These are phyloP conservation scores for Hypothenemus hampei DNA, from an alignment of 1,140 invertebrate species.

Conservation along the genomic window DNA sequence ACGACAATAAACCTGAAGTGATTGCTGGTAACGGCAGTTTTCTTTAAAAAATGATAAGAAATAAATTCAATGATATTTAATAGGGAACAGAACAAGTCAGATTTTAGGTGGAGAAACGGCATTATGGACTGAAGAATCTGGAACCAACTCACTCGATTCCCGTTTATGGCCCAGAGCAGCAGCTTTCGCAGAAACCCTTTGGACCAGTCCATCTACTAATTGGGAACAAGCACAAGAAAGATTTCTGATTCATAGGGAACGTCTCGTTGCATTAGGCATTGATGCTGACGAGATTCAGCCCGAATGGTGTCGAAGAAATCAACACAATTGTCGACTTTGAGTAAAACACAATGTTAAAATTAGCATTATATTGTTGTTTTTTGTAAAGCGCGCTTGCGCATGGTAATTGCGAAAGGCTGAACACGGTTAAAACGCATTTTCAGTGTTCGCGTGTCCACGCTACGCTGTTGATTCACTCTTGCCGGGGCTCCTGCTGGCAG, in stretches of 20 bases:
- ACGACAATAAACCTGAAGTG: constrained; percentile 60
- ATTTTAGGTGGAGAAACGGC: constrained; percentile 65
- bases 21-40: constrained; percentile 46
- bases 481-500: background rate
- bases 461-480: background rate
- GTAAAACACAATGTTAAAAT: background rate
- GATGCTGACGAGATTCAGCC: constrained; percentile 65
- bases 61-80: too few relatives aligned
- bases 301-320: constrained; percentile 74
- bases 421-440: constrained; percentile 22
- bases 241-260: constrained; percentile 62
- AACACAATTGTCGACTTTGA: constrained; percentile 55
- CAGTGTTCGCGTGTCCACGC: constrained; percentile 26
- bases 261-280: constrained; percentile 61
- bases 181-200: constrained; percentile 73
- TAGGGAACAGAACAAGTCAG: constrained; percentile 21
- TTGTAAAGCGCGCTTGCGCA: constrained; percentile 19
- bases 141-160: constrained; percentile 56
- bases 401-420: constrained; percentile 12
- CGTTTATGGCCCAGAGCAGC: constrained; percentile 72
- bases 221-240: constrained; percentile 62
- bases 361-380: background rate
- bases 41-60: background rate
- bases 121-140: constrained; percentile 74
- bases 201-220: constrained; percentile 57